Percentiles rank a stretch among this genome's conserved stretches.
phyloP scores from a whole-genome alignment of 2,113 vertebrate species.

The Anthoscopus minutus region DNA sequence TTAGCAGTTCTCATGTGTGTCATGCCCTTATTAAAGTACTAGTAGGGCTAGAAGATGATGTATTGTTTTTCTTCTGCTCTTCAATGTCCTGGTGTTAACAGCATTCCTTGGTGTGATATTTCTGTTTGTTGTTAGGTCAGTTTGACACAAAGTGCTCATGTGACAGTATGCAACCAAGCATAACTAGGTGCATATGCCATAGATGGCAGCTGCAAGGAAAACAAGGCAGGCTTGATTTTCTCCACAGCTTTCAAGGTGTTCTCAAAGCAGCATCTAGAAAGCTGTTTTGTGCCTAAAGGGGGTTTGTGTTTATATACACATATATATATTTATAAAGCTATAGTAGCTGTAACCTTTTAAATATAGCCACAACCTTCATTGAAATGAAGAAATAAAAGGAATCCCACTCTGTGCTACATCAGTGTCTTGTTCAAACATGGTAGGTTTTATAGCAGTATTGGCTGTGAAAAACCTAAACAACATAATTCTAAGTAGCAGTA shows the following conservation, averaged over 20 bases:
- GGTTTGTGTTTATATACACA: background rate
- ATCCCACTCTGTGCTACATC: background rate
- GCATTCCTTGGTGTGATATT: background rate
- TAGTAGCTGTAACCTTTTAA: background rate
- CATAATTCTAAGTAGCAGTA: background rate
- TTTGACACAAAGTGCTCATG: constrained; percentile 13
- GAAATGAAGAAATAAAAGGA: background rate
- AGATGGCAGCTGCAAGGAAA: constrained; percentile 13
- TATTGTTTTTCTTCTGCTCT: background rate
- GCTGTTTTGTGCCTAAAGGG: background rate
- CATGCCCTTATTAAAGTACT: background rate
- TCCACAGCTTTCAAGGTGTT: constrained; percentile 5
- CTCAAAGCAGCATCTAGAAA: background rate
- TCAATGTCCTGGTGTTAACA: background rate
- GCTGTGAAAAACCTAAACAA: background rate
- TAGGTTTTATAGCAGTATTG: background rate
- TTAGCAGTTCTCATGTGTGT: background rate
- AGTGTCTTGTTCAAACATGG: background rate
- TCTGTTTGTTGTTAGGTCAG: constrained; percentile 35
- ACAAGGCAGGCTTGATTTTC: background rate
- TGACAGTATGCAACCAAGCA: constrained; percentile 1
- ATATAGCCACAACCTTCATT: background rate
- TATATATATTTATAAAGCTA: background rate
- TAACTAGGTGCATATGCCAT: background rate
- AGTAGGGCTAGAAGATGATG: background rate